Conservation (phyloP, 2,888 invertebrate genomes). For the Leuctra nigra region DNA sequence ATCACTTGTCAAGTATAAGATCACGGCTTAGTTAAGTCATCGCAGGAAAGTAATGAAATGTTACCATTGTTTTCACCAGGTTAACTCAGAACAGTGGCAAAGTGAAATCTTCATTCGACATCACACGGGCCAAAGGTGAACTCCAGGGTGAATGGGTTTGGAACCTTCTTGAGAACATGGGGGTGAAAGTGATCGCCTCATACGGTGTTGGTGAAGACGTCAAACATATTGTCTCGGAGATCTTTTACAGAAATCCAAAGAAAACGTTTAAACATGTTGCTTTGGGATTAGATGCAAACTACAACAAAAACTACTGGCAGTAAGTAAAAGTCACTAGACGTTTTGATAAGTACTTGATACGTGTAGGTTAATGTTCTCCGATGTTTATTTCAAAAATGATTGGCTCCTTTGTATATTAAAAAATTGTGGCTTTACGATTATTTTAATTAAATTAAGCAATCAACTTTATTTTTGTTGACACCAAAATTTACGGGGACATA, state of each 20-base stretch:
- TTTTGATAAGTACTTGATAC: too few relatives aligned
- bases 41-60: too few relatives aligned
- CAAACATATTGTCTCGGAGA: constrained; percentile 42
- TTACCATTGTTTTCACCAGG: too few relatives aligned
- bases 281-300: constrained; percentile 48
- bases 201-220: constrained; percentile 38
- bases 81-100: constrained; percentile 32
- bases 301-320: constrained; percentile 49
- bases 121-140: constrained; percentile 42
- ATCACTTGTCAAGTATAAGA: too few relatives aligned
- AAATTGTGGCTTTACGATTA: too few relatives aligned
- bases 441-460: too few relatives aligned
- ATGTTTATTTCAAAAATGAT: too few relatives aligned
- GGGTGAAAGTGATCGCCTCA: constrained; percentile 42
- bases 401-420: too few relatives aligned
- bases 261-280: constrained; percentile 44
- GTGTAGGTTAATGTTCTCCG: too few relatives aligned
- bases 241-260: constrained; percentile 49
- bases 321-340: constrained; percentile 26
- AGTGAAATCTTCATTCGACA: constrained; percentile 39
- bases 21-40: too few relatives aligned
- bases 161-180: constrained; percentile 47
- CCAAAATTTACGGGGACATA: too few relatives aligned
- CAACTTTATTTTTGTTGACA: too few relatives aligned
- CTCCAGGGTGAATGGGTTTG: constrained; percentile 47